Evolutionary conservation across 92 coral and sea anemone species (phyloP).

Genomic region (Zoanthus sansibaricus): DNA sequence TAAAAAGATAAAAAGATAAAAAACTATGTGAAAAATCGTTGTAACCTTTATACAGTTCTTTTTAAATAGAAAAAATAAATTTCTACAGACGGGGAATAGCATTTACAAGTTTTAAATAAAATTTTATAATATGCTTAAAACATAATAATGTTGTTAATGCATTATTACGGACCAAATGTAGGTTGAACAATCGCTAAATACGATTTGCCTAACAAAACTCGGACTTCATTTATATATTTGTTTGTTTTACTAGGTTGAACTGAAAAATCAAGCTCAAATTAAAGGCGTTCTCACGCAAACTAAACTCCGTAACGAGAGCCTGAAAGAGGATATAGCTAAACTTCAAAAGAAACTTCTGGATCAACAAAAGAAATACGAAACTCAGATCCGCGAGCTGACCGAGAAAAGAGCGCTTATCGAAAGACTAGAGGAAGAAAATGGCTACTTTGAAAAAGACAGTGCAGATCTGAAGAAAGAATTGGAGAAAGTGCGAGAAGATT

Average conservation of each 20-base stretch:
- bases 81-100: too few species aligned
- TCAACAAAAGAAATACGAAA: constrained; percentile 90
- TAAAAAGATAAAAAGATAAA: too few species aligned
- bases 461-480: constrained; percentile 84
- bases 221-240: background rate
- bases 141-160: too few species aligned
- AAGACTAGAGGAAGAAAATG: constrained; percentile 89
- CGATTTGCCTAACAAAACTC: too few species aligned
- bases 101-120: too few species aligned
- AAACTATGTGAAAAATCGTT: too few species aligned
- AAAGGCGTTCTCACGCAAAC: constrained; percentile 91
- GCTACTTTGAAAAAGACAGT: constrained; percentile 77
- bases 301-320: constrained; percentile 85
- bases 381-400: constrained; percentile 83
- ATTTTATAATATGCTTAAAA: too few species aligned
- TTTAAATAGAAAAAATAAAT: too few species aligned
- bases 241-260: constrained; percentile 52
- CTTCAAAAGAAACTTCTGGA: constrained; percentile 92
- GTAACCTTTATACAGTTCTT: too few species aligned
- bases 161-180: too few species aligned
- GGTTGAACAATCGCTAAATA: too few species aligned
- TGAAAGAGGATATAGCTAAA: constrained; percentile 84
- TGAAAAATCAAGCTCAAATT: constrained; percentile 95
- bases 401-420: constrained; percentile 90
- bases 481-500: constrained; percentile 79